These are phyloP conservation scores for Zaprionus ornatus DNA, from an alignment of 1,140 invertebrate species.

Conservation along the genomic window DNA sequence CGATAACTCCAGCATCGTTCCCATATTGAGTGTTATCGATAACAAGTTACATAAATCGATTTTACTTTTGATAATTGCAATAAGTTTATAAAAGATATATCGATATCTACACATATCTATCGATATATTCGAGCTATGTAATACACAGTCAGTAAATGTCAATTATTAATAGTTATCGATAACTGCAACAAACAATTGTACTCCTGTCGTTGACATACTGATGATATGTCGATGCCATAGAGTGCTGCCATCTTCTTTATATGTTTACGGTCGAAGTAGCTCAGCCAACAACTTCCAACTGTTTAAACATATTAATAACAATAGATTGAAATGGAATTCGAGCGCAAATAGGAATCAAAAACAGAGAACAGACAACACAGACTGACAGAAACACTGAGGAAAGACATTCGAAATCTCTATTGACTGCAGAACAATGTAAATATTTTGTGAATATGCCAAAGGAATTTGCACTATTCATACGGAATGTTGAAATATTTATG, in stretches of 20 bases:
- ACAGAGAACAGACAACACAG: not conserved
- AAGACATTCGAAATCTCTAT: not conserved
- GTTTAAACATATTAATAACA: not conserved
- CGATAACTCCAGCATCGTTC: not conserved
- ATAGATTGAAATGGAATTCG: not conserved
- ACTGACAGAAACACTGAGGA: not conserved
- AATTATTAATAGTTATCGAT: too few relatives aligned
- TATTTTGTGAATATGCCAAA: not conserved
- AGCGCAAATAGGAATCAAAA: not conserved
- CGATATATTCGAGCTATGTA: too few relatives aligned
- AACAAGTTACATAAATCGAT: not conserved
- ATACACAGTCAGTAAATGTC: too few relatives aligned
- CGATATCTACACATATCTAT: too few relatives aligned
- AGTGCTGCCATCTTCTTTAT: too few relatives aligned
- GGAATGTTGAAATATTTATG: not conserved
- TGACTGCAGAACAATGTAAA: not conserved
- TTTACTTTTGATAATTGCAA: too few relatives aligned
- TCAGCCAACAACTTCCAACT: not conserved
- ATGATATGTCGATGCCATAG: too few relatives aligned
- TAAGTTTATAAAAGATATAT: too few relatives aligned
- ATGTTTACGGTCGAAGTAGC: too few relatives aligned
- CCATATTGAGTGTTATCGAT: not conserved
- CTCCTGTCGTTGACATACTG: too few relatives aligned
- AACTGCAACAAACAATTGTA: too few relatives aligned
- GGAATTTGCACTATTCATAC: not conserved